Base-by-base conservation (phyloP, 2,797 vertebrate species). In the Chelidonichthys spinosus region DNA sequence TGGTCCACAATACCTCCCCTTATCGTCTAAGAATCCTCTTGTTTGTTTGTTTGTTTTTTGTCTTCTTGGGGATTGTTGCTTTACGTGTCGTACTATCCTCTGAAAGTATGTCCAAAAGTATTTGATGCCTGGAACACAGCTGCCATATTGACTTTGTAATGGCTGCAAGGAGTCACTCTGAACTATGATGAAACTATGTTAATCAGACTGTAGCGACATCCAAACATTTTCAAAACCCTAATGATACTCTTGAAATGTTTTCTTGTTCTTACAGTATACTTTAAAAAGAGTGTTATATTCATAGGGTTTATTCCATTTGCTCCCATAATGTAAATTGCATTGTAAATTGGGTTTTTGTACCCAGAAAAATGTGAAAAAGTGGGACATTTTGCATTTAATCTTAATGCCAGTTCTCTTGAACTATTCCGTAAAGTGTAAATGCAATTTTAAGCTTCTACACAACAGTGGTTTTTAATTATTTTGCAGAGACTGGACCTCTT, bases 321-420 rank as follows among this genome's bases (percentile, higher is more conserved):
- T 59, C 13, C 11, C 10, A 2, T 74, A 37, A 50, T 82, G 68
- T 83, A 10, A 67, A 46, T 39, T 63, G 46, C 43, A 5, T 17
- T 76, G 72, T 76, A 47, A 76, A 71, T 60, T 65, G 35, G 42
- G 54, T 62, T 85, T 81, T 69, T 18, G 13, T 63, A 55, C 17
- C 32, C 10, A 37, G 8, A 42, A 46, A 37, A 25, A 39, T 52
- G 43, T 63, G 54, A 17, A 40, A 46, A 37, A 7, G 10, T 70
- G 15, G 2, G 35, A 5, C 5, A 14, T 54, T 60, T 43, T 0
- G 0, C 36, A 49, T 2, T 25, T 25, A 2, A 2, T 13, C 14
- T 10, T 2, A 0, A 15, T 70, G 55, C 18, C 13, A 39, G 0
- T 53, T 59, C 5, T 47, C 36, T 33, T 35, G 2, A 56, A 18